phyloP scores from a whole-genome alignment of 2,888 invertebrate genomes.

The Melinopterus prodromus region DNA sequence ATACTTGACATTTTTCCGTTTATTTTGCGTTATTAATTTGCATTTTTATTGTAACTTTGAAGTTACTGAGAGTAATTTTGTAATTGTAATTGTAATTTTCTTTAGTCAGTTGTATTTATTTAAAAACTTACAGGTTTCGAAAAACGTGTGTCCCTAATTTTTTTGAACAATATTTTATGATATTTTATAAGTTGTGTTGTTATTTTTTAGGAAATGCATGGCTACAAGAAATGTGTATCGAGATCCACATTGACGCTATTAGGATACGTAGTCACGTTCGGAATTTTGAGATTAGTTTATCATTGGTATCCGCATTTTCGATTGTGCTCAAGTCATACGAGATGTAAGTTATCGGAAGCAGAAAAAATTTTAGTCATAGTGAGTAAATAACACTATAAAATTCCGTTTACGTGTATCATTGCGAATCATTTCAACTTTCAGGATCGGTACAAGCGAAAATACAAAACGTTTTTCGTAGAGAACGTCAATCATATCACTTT shows the following conservation, averaged over 20 bases:
- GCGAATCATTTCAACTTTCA: slow-evolving; percentile 55
- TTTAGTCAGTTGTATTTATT: too few relatives aligned
- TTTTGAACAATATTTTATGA: not conserved
- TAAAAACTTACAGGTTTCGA: too few relatives aligned
- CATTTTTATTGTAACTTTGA: too few relatives aligned
- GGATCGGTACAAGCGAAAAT: slow-evolving; percentile 80
- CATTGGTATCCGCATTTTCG: slow-evolving; percentile 89
- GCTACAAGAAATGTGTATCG: slow-evolving; percentile 24
- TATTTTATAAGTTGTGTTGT: not conserved
- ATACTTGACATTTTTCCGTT: too few relatives aligned
- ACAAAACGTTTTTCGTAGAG: slow-evolving; percentile 74
- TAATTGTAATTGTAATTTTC: too few relatives aligned
- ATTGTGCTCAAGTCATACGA: slow-evolving; percentile 74
- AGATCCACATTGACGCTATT: slow-evolving; percentile 67
- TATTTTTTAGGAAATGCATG: slow-evolving; percentile 29
- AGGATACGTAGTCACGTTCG: slow-evolving; percentile 73
- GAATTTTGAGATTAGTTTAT: slow-evolving; percentile 81
- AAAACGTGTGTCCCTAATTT: too few relatives aligned
- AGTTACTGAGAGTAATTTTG: too few relatives aligned
- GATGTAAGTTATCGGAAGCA: slow-evolving; percentile 76
- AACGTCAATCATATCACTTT: slow-evolving; percentile 61
- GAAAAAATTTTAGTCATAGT: slow-evolving; percentile 81
- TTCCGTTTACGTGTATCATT: slow-evolving; percentile 32
- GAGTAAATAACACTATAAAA: slow-evolving; percentile 40
- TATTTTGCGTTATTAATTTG: too few relatives aligned